These are phyloP conservation scores for Eupithecia inturbata DNA, from an alignment of 2,888 invertebrate genomes.

Conservation along the genomic window DNA sequence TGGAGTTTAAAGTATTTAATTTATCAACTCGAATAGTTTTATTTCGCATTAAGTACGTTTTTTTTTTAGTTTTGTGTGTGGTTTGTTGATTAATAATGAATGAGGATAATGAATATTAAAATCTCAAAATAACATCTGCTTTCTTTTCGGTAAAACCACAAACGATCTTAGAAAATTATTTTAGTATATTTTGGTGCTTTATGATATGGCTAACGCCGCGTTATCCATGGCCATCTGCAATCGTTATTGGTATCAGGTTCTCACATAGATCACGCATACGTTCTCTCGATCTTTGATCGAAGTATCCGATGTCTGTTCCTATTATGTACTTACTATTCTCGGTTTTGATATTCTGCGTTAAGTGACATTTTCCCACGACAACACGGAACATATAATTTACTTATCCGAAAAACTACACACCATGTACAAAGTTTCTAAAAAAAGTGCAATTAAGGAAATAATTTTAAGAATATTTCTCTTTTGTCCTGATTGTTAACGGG, in stretches of 20 bases:
- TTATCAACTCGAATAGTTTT: no score
- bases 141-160: no score
- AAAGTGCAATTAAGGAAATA: background rate
- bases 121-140: no score
- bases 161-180: no score
- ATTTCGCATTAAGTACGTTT: no score
- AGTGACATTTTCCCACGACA: background rate
- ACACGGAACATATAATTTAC: background rate
- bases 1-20: background rate
- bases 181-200: background rate
- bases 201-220: background rate
- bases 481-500: background rate
- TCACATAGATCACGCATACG: conserved; percentile 65
- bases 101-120: no score
- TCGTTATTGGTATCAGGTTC: conserved; percentile 43
- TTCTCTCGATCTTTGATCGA: conserved; percentile 49
- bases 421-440: background rate
- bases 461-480: background rate
- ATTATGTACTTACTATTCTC: background rate
- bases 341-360: background rate
- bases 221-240: conserved; percentile 5
- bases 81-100: no score
- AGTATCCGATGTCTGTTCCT: background rate
- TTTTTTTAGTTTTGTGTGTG: no score
- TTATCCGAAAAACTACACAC: background rate